Percentiles rank a stretch among this genome's conserved stretches.
Conservation (phyloP, 92 coral and sea anemone genomes). For the Porites lobata region DNA sequence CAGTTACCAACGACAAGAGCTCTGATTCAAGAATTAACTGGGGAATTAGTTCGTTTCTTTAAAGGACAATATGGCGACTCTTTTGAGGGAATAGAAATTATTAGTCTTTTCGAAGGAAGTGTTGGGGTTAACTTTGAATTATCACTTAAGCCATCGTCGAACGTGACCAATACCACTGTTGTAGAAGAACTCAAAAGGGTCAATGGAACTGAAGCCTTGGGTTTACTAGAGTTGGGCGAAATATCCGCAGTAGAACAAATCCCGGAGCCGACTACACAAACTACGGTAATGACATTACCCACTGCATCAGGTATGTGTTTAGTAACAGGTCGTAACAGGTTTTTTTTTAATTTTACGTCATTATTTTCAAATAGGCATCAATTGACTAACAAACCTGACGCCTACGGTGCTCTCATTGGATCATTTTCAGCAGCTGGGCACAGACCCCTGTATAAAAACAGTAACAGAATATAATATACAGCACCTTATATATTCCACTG, state of each 20-base stretch:
- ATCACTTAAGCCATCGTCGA: neutral
- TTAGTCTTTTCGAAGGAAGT: neutral
- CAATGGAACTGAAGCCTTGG: neutral
- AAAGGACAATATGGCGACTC: neutral
- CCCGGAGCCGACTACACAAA: neutral
- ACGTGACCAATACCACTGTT: neutral
- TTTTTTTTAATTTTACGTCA: too few species aligned
- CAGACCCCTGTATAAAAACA: too few species aligned
- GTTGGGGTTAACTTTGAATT: neutral
- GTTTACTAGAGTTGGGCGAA: neutral
- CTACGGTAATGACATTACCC: neutral
- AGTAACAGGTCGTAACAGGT: too few species aligned
- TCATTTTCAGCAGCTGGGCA: too few species aligned
- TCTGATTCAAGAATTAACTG: neutral
- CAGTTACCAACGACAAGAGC: neutral
- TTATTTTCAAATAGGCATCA: too few species aligned
- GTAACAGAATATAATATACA: too few species aligned
- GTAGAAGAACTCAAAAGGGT: neutral
- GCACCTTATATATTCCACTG: too few species aligned
- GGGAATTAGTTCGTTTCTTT: neutral
- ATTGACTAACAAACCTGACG: too few species aligned
- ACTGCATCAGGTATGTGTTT: neutral
- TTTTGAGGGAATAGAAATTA: neutral
- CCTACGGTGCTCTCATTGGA: too few species aligned
- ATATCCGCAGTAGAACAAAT: neutral